Evolutionary conservation across 2,113 vertebrate genomes (phyloP), one percentile per base, ranked within the genome.

Genomic region (Leptosomus discolor): DNA sequence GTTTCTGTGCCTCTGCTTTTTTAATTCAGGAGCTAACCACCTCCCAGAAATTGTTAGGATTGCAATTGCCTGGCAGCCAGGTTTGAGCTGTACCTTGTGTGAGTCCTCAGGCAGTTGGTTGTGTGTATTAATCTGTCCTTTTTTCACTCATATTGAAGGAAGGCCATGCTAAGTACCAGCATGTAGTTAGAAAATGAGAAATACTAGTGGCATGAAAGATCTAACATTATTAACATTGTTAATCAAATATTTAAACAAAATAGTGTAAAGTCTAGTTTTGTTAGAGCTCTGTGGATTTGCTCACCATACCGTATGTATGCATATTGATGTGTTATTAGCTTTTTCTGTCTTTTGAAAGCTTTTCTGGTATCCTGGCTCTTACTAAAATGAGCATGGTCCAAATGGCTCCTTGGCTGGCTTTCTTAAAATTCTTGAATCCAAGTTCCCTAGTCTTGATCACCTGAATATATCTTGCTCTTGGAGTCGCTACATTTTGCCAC

Each of bases 21-120:
- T 60, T 8, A 26, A 48, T 6, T 29, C 46, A 65, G 85, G 46
- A 58, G 3, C 27, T 43, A 39, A 22, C 6, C 9, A 16, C n/a
- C 9, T 77, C 37, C 13, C 27, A 58, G 58, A 32, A 65, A 30
- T 4, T 30, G 58, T 17, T 17, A 10, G 37, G 50, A 8, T 37
- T 63, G 71, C 0, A 1, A 23, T 27, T 46, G 36, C 65, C 48
- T 78, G 0, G 0, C 29, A 45, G 70, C 43, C 0, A 0, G 17
- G 17, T 24, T 77, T 48, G 58, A 93, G 53, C 43, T 2, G 1
- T 29, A 14, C 46, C 43, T 70, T 51, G 36, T 12, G 39, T 0
- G 6, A 82, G 46, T 51, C 30, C 43, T 82, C 39, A 43, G 61
- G 65, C 57, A 32, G 32, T 26, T 21, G 29, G 11, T 57, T 79